Percentiles rank a stretch among this genome's conserved stretches.
phyloP scores from a whole-genome alignment of 2,113 vertebrate species.

The Grantiella picta region DNA sequence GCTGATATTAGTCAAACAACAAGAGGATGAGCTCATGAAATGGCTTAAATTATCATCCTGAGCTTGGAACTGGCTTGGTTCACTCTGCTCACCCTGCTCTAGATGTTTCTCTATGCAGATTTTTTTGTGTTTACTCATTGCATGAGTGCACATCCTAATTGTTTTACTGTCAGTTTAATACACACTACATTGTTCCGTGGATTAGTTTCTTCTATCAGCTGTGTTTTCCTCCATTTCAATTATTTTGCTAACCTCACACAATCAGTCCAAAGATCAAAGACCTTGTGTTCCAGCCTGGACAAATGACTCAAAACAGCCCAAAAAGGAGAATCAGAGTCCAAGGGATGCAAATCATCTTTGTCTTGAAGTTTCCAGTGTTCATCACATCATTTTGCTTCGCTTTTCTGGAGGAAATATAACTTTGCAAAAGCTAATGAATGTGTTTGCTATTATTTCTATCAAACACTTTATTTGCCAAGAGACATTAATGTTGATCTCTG shows the following conservation, averaged over 20 bases:
- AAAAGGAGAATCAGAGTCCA: background rate
- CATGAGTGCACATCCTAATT: background rate
- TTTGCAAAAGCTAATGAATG: background rate
- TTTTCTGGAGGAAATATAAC: background rate
- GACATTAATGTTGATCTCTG: slow-evolving; percentile 5
- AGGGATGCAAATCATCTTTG: background rate
- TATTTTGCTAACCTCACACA: background rate
- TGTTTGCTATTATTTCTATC: background rate
- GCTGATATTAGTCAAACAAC: background rate
- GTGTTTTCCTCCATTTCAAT: background rate
- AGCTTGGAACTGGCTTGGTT: background rate
- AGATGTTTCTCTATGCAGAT: background rate
- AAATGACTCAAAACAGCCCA: background rate
- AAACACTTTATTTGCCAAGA: background rate
- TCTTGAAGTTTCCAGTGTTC: background rate
- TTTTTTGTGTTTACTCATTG: background rate
- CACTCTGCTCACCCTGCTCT: background rate
- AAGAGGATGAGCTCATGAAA: background rate
- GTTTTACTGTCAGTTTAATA: background rate
- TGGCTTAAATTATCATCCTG: background rate
- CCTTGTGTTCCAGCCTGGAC: background rate
- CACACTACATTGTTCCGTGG: background rate
- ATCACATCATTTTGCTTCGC: background rate
- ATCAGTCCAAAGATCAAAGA: background rate
- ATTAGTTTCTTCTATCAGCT: background rate